Base-by-base conservation (phyloP, 2,888 invertebrate genomes). In the Microctonus hyperodae region DNA sequence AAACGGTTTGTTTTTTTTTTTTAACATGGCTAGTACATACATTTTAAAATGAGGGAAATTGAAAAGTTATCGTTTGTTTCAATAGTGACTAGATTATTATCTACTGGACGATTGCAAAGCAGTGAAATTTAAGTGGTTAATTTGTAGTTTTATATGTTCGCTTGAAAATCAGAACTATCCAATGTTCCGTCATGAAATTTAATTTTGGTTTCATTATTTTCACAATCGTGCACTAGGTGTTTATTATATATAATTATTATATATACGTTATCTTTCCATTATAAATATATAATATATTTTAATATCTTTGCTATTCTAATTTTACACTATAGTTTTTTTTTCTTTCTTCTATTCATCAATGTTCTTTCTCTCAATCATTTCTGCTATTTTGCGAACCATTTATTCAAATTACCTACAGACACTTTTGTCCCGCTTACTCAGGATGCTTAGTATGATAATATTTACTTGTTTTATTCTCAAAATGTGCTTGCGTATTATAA, bases 241-340 rank as follows among this genome's bases (percentile, higher is more conserved):
- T 59, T 61, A n/a, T n/a, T n/a, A 23, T 22, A 33, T 31, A 53
- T 55, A 20, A 57, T 55, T 37, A 13, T 35, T 57, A 61, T 65
- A 68, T 51, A 61, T 69, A 56, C 16, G 16, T 67, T 62, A 65
- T 69, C 53, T 66, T 68, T 64, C 68, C 71, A 64, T 70, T 70
- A 70, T 71, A 70, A 69, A 68, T 69, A 70, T 68, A 69, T 67
- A 71, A 65, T 67, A 55, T 68, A 63, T 59, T 56, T 64, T 50
- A 64, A 69, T 69, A 67, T 70, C 67, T 69, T 69, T 64, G 23
- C 66, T 67, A 66, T 62, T 64, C 68, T 69, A 71, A 51, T 53
- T 63, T 61, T 56, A 67, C 40, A 63, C 51, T 37, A 66, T 37
- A 65, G 40, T 66, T 65, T 55, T 61, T 58, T 55, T 35, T 55